Evolutionary conservation across 2,888 invertebrate species (phyloP).

Genomic region (Cantharis rustica): DNA sequence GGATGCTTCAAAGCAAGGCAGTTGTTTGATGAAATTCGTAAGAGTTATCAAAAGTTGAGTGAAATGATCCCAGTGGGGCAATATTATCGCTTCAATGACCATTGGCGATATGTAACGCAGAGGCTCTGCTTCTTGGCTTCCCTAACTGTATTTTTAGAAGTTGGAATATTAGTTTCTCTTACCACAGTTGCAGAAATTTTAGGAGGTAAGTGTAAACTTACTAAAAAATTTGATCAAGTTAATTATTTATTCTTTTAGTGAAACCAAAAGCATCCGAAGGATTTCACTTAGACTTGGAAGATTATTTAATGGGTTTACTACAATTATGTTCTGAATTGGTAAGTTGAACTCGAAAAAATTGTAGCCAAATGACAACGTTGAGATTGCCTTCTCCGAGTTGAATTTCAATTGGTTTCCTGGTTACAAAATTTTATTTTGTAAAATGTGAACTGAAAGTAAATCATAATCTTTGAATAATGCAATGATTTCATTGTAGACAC

Average conservation of each 20-base stretch:
- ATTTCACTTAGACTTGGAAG: slow-evolving; percentile 89
- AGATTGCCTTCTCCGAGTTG: background rate
- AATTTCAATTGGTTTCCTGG: no score
- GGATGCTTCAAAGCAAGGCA: slow-evolving; percentile 32
- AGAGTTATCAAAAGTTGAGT: slow-evolving; percentile 68
- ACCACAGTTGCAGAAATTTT: slow-evolving; percentile 77
- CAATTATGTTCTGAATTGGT: slow-evolving; percentile 85
- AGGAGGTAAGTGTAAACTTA: slow-evolving; percentile 65
- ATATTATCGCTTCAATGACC: slow-evolving; percentile 87
- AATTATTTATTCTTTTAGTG: slow-evolving; percentile 60
- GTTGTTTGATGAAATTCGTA: slow-evolving; percentile 67
- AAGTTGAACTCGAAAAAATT: slow-evolving; percentile 43
- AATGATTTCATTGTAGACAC: no score
- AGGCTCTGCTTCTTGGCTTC: slow-evolving; percentile 78
- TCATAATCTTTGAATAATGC: no score
- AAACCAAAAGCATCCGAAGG: slow-evolving; percentile 71
- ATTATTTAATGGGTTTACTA: slow-evolving; percentile 84
- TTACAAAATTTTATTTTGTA: no score
- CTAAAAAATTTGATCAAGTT: background rate
- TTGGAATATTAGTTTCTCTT: slow-evolving; percentile 73
- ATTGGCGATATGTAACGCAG: slow-evolving; percentile 85
- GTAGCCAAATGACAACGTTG: background rate
- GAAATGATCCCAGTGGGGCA: slow-evolving; percentile 73
- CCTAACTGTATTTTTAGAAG: slow-evolving; percentile 79
- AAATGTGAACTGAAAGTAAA: no score